phyloP scores from a whole-genome alignment of 2,113 vertebrate species.

The Zosterops pallidus region DNA sequence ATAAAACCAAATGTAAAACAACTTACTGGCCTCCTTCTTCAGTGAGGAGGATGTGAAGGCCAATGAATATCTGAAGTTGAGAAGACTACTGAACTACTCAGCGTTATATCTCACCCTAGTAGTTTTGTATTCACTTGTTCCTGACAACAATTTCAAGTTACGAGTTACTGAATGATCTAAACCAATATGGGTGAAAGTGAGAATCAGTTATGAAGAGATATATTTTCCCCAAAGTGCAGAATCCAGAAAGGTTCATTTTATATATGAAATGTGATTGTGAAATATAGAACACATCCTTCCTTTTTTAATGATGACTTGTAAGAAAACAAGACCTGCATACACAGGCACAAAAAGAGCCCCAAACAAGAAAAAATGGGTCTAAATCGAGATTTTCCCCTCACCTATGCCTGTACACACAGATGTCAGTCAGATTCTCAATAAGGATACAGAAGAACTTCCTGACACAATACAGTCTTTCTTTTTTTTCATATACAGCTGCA shows the following conservation, averaged over 20 bases:
- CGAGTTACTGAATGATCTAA: not conserved
- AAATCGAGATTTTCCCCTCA: not conserved
- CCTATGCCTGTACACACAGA: rapidly evolving
- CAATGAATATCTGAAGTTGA: not conserved
- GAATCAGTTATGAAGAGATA: not conserved
- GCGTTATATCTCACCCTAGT: not conserved
- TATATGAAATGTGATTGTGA: not conserved
- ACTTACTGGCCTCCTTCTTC: not conserved
- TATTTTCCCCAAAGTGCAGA: not conserved
- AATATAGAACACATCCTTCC: not conserved
- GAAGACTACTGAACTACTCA: not conserved
- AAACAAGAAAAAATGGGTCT: not conserved
- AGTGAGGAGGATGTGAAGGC: not conserved
- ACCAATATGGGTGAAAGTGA: not conserved
- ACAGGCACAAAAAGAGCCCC: not conserved
- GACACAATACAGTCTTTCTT: not conserved
- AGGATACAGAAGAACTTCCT: not conserved
- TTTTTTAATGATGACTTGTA: not conserved
- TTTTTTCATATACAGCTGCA: not conserved
- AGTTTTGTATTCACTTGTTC: not conserved
- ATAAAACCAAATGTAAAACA: not conserved
- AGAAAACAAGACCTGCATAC: not conserved
- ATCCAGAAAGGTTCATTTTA: not conserved
- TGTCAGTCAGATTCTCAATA: not conserved
- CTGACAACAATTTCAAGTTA: not conserved